Evolutionary conservation across 2,797 vertebrate species (phyloP), one percentile per base, ranked within the genome.

Genomic region (Podarcis lilfordi): DNA sequence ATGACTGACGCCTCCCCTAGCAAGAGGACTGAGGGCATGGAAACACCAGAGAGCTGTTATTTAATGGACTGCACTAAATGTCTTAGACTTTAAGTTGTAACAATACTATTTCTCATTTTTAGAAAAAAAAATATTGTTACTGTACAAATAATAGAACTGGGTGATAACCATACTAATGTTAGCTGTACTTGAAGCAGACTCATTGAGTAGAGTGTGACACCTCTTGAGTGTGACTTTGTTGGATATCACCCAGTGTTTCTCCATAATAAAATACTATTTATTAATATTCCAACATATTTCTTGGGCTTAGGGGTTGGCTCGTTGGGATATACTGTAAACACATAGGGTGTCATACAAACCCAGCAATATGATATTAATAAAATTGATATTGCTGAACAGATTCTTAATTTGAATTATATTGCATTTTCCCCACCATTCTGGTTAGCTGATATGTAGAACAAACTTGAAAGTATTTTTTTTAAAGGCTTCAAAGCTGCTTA

Each of bases 401-500:
- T 81, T 89, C 45, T 78, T 59, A 84, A 37, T 9, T 40, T 79
- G 15, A 45, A 78, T 78, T 79, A 32, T 71, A 83, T 71, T 85
- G 8, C 71, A n/a, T 27, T 76, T n/a, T 6, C 66, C 13, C 1
- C 2, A n/a, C 55, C 5, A 84, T 59, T 40, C 15, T 21, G 29
- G 55, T 64, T 61, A 76, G 10, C 23, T 37, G 55, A 81, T 29
- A 61, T 23, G 13, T 82, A 71, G 32, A 86, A 87, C 89, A 93
- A 32, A 29, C 87, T 79, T 19, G 10, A 37, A 88, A 59, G 77
- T 23, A 89, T 75, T 40, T 50, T 50, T 72, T 66, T 94, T 89
- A 79, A 79, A 81, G 84, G 17, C 4, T 64, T 37, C 23, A 27
- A 89, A 68, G 79, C 91, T n/a, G 68, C 55, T 91, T 3, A 0